These are phyloP conservation scores for Malaclemys terrapin DNA, from an alignment of 2,113 vertebrate genomes.

Conservation along the genomic window DNA sequence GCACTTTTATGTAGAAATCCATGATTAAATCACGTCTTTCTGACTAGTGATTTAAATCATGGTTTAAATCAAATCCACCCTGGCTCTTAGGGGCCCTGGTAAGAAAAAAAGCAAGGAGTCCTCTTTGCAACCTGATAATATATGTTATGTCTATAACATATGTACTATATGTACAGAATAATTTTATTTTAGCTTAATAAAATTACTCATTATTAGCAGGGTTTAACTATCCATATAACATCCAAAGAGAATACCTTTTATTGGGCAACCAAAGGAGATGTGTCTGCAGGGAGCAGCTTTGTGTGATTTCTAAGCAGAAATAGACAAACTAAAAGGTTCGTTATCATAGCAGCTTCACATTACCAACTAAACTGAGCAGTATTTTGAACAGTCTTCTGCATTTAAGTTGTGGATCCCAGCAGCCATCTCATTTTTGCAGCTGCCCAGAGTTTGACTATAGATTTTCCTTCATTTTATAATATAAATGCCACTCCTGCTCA, in stretches of 20 bases:
- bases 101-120: background rate
- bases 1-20: no score
- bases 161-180: background rate
- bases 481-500: background rate
- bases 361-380: background rate
- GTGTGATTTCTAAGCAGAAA: background rate
- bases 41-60: no score
- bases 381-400: background rate
- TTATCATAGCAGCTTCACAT: fast-evolving
- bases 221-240: fast-evolving
- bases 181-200: background rate
- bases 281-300: fast-evolving
- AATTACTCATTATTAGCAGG: background rate
- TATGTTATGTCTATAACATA: background rate
- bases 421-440: background rate
- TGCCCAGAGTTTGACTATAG: background rate
- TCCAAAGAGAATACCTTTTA: background rate
- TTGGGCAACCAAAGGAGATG: background rate
- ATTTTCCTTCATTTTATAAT: background rate
- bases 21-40: no score
- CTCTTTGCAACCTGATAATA: background rate
- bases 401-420: background rate
- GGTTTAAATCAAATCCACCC: no score
- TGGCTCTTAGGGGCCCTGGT: background rate
- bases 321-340: background rate